Evolutionary conservation across 1,140 invertebrate genomes (phyloP), one percentile per base, ranked within the genome.

Genomic region (Drosophila pandora): DNA sequence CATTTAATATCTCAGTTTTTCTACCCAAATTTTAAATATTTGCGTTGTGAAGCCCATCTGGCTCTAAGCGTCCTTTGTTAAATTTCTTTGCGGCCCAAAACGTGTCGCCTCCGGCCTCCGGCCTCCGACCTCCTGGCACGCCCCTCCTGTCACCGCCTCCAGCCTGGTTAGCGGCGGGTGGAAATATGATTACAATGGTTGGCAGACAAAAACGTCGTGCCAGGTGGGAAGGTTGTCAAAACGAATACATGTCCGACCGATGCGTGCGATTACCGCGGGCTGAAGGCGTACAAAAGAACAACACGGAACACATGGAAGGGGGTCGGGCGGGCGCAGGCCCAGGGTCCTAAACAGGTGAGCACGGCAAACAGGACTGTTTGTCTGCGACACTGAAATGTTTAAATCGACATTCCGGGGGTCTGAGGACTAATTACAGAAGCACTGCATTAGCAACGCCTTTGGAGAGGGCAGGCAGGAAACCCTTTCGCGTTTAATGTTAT

Each of bases 171-270:
- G 62, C 60, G 49, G 63, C 63, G 61, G 60, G 57, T 79, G 59
- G 62, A 78, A 72, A 76, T 84, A 84, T 76, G 80, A 84, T 84
- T 79, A 84, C 76, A 83, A 83, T 79, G 75, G 79, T 74, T 82
- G 63, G 74, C 79, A 82, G 61, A 75, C 47, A 73, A 48, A 67
- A 52, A 65, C 53, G 25, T 43, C 53, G 70, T 83, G 79, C 79
- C 79, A 82, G 74, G 74, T 83, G 74, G 56, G 50, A 62, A 65
- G 74, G 63, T 69, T 77, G 69, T 64, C 65, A 68, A 68, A 67
- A 68, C 65, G 63, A 64, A 68, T 68, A 67, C 61, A 65, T 67
- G 63, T 68, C 61, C 49, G 30, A 68, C 65, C 64, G 49, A 47
- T 68, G 61, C 63, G 52, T 68, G 63, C 50, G 65, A 68, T 68